These are phyloP conservation scores for Empidonax traillii DNA, from an alignment of 2,113 vertebrate genomes.

Conservation along the genomic window DNA sequence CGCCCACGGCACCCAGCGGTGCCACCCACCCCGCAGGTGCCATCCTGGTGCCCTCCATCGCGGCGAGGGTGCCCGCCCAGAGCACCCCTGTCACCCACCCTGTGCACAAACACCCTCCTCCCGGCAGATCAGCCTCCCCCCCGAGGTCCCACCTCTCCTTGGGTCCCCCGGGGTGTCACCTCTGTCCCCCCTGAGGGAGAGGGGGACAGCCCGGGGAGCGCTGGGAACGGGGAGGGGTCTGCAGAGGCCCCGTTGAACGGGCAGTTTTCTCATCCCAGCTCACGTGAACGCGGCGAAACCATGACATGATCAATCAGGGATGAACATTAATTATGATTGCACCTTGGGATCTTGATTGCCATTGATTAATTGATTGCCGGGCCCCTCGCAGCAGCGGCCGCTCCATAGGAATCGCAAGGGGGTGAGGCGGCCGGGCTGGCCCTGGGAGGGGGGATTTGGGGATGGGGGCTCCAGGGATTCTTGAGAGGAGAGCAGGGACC, in stretches of 20 bases:
- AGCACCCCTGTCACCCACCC: background rate
- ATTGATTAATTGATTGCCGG: slow-evolving; percentile 60
- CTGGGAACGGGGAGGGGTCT: background rate
- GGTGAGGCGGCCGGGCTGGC: background rate
- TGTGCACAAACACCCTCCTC: background rate
- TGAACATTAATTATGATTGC: slow-evolving; percentile 72
- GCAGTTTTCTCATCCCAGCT: background rate
- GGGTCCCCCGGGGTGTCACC: background rate
- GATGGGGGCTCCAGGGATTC: background rate
- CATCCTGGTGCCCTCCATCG: accelerated
- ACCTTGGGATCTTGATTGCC: slow-evolving; percentile 58
- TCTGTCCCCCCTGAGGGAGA: background rate
- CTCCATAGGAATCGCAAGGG: background rate
- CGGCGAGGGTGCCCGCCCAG: background rate
- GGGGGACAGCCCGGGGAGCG: background rate
- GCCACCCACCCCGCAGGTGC: accelerated
- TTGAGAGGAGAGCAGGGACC: background rate
- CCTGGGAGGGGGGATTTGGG: background rate
- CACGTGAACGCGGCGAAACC: background rate
- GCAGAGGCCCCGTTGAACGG: background rate
- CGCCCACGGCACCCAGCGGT: background rate
- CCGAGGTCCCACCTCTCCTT: background rate
- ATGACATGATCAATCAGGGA: slow-evolving; percentile 56
- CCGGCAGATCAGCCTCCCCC: accelerated
- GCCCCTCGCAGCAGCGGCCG: background rate